Conservation (phyloP, 2,113 vertebrate genomes). For the Eudyptes chrysolophus region DNA sequence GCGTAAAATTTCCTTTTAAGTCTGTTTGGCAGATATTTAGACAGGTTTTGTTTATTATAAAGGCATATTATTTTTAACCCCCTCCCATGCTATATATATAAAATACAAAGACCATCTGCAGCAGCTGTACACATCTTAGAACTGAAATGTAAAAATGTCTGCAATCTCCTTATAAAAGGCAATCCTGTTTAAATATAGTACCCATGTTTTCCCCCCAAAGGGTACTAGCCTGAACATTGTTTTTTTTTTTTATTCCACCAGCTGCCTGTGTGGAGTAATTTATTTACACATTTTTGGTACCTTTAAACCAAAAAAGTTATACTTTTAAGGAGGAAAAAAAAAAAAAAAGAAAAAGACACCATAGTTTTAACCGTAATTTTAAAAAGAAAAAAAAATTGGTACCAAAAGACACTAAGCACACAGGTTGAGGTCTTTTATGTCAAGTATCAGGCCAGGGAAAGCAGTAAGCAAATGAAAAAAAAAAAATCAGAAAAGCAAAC, state of each 20-base stretch:
- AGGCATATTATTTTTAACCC: constrained; percentile 37
- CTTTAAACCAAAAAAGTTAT: constrained; percentile 12
- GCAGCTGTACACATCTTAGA: constrained; percentile 25
- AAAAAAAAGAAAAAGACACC: background rate
- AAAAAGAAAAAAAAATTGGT: background rate
- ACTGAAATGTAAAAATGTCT: constrained; percentile 43
- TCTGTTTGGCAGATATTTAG: background rate
- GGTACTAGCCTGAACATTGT: background rate
- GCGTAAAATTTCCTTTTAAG: background rate
- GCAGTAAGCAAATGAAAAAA: background rate
- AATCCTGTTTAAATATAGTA: constrained; percentile 28
- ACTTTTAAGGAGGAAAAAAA: background rate
- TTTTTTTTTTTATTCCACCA: background rate
- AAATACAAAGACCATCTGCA: constrained; percentile 46
- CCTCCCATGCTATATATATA: constrained; percentile 24
- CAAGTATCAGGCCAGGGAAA: constrained; percentile 49
- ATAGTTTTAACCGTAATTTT: background rate
- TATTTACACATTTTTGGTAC: constrained; percentile 56
- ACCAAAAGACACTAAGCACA: constrained; percentile 49
- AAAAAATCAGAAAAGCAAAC: background rate
- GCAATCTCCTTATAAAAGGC: constrained; percentile 24
- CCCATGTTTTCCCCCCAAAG: background rate
- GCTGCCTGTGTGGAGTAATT: constrained; percentile 11
- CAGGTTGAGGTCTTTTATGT: constrained; percentile 41
- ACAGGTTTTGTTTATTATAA: constrained; percentile 37